A percentile compares a stretch with the other conserved stretches of the same genome.
These are phyloP conservation scores for Pachycephus smyrnensis DNA, from an alignment of 2,888 invertebrate genomes.

Conservation along the genomic window DNA sequence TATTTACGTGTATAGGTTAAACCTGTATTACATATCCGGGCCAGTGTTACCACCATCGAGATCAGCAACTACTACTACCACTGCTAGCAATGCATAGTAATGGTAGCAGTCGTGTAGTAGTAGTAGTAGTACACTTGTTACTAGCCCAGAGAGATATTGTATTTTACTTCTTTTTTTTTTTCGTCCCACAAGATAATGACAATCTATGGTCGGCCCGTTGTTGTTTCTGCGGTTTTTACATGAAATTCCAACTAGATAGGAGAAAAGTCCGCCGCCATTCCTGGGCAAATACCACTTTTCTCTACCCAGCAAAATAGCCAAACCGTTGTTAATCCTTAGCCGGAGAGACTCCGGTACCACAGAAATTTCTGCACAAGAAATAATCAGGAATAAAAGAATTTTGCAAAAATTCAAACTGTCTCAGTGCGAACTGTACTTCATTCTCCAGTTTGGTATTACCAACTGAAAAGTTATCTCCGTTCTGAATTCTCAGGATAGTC, in stretches of 20 bases:
- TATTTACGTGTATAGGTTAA: not conserved
- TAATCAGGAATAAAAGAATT: not conserved
- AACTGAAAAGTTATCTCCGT: not conserved
- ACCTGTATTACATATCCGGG: constrained; percentile 29
- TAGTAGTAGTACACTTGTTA: not conserved
- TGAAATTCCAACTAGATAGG: constrained; percentile 19
- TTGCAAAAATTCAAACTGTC: not conserved
- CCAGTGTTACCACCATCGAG: constrained; percentile 14
- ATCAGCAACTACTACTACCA: not conserved
- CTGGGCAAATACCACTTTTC: not conserved
- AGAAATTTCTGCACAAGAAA: not conserved
- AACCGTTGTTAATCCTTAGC: not conserved
- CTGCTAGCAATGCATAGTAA: too few relatives aligned
- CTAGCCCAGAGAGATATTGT: constrained; percentile 30
- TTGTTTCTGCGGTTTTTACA: constrained; percentile 16
- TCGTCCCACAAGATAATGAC: constrained; percentile 30
- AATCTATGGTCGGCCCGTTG: constrained; percentile 28
- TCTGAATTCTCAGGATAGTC: not conserved
- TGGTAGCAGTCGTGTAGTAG: not conserved
- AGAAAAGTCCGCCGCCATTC: not conserved
- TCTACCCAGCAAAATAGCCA: not conserved
- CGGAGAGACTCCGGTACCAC: not conserved
- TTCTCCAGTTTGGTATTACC: not conserved
- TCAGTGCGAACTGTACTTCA: not conserved
- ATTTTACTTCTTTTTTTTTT: constrained; percentile 22